A percentile compares a stretch with the other conserved stretches of the same genome.
These are phyloP conservation scores for Crotalus tigris DNA, from an alignment of 2,113 vertebrate species.

Conservation along the genomic window DNA sequence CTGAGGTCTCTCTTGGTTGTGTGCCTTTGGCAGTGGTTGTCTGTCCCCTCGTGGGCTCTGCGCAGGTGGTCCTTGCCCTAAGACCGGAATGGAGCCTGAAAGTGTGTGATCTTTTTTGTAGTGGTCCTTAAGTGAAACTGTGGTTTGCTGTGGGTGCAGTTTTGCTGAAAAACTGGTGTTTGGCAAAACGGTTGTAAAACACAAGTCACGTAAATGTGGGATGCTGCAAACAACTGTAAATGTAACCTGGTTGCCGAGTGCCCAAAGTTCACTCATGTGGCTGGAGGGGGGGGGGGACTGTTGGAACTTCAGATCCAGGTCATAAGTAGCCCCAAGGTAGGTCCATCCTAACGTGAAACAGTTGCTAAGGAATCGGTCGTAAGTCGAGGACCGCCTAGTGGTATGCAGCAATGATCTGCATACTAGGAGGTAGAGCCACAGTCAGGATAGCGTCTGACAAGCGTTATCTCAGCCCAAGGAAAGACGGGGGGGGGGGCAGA, in stretches of 20 bases:
- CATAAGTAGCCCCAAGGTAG: neutral
- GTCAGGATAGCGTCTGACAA: neutral
- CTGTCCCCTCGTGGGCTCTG: neutral
- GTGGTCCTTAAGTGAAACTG: neutral
- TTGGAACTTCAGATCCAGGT: neutral
- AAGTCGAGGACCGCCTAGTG: neutral
- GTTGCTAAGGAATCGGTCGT: neutral
- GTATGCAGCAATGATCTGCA: neutral
- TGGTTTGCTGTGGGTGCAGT: neutral
- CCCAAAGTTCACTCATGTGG: neutral
- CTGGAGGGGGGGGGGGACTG: too few species aligned
- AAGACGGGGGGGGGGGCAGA: neutral
- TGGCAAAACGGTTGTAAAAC: neutral
- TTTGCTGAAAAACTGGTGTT: neutral
- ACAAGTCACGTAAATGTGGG: neutral
- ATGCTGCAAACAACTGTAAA: neutral
- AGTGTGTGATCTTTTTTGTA: rapidly evolving
- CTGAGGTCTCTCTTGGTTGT: neutral
- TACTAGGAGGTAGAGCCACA: neutral
- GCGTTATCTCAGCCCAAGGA: neutral
- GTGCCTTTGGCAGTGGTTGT: too few species aligned
- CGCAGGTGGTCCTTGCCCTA: neutral
- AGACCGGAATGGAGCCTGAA: neutral
- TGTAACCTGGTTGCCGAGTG: neutral
- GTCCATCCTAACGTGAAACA: neutral